Evolutionary conservation across 92 coral and sea anemone species (phyloP).

Genomic region (Pocillopora grandis): DNA sequence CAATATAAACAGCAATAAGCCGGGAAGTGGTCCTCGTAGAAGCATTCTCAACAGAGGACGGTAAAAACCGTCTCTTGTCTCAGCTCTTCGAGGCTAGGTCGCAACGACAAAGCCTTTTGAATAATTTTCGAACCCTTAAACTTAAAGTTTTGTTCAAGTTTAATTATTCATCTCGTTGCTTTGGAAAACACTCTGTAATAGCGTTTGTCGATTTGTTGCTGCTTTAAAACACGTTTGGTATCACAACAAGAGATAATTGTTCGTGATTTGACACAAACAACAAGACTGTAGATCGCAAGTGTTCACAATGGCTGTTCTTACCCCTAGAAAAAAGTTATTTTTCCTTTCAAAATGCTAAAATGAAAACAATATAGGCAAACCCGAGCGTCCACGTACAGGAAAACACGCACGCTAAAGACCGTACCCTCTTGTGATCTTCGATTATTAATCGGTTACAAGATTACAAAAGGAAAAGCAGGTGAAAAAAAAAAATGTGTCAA

Average conservation of each 20-base stretch:
- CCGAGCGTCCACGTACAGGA: no score
- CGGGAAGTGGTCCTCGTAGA: background rate
- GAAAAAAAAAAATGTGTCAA: background rate
- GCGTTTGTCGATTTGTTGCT: background rate
- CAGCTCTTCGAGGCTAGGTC: slow-evolving; percentile 17
- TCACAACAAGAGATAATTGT: slow-evolving; percentile 17
- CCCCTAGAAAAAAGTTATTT: background rate
- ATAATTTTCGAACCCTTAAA: background rate
- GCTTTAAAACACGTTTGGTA: slow-evolving; percentile 1
- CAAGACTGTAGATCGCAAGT: background rate
- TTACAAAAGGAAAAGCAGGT: slow-evolving; percentile 18
- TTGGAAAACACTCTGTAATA: slow-evolving; percentile 10
- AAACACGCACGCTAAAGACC: background rate
- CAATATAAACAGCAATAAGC: slow-evolving; percentile 45
- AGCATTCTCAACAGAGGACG: slow-evolving; percentile 34
- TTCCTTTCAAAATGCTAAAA: background rate
- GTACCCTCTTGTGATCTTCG: background rate
- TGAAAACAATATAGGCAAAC: no score
- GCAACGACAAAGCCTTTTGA: slow-evolving; percentile 22
- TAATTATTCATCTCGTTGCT: slow-evolving; percentile 32
- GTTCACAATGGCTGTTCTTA: background rate
- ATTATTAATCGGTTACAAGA: slow-evolving; percentile 16
- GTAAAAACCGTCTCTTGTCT: slow-evolving; percentile 39
- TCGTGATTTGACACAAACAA: background rate
- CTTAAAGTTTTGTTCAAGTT: background rate